These are phyloP conservation scores for Zonotrichia leucophrys DNA, from an alignment of 2,113 vertebrate species.

Conservation along the genomic window DNA sequence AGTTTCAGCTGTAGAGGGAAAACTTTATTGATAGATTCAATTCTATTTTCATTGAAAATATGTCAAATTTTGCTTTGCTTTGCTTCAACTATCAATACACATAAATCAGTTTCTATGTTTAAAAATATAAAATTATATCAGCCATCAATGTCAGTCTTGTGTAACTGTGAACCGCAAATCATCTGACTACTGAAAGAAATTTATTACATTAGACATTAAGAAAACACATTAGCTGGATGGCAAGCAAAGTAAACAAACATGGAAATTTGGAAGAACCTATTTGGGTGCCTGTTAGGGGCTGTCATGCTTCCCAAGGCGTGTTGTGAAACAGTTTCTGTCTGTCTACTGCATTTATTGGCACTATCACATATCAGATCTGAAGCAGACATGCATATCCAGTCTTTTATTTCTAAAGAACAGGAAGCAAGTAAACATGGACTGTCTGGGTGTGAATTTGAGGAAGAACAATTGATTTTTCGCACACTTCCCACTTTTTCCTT, in stretches of 20 bases:
- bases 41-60: not conserved
- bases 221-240: not conserved
- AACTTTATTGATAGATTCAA: not conserved
- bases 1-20: not conserved
- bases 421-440: not conserved
- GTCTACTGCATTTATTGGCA: not conserved
- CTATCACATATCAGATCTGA: not conserved
- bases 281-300: not conserved
- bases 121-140: not conserved
- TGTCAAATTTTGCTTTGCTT: not conserved
- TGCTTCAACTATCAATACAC: not conserved
- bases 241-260: not conserved
- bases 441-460: not conserved
- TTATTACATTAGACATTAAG: not conserved
- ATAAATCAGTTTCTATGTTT: not conserved
- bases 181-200: not conserved
- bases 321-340: not conserved
- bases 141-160: not conserved
- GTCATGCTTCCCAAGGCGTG: not conserved
- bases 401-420: not conserved
- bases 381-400: not conserved
- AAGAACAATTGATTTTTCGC: not conserved
- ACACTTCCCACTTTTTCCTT: not conserved
- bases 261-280: not conserved
- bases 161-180: not conserved